Evolutionary conservation across 2,888 invertebrate genomes (phyloP), one percentile per base, ranked within the genome.

Genomic region (Apomyelois bistriatella): DNA sequence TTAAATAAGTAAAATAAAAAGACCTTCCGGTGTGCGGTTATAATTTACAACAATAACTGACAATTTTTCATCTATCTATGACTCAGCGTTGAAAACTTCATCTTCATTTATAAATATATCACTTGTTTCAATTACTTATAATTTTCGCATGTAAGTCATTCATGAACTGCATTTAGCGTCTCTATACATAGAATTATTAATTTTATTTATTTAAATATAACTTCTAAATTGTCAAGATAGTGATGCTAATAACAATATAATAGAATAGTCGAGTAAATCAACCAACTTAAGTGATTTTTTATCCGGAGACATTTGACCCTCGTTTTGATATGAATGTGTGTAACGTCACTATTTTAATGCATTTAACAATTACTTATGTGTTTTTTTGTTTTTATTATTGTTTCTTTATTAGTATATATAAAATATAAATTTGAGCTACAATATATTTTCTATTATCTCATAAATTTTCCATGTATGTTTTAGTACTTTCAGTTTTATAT

Each of bases 181-280:
- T 37, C 13, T 49, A 9, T n/a, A n/a, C n/a, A n/a, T 52, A 37
- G 48, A 37, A 38, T 53, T 48, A 43, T 35, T 22, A 22, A 22
- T 46, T 53, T 48, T 35, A 53, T 56, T 54, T 53, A 52, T 55
- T 53, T 43, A n/a, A n/a, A n/a, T n/a, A 54, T 54, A 38, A 52
- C 52, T 41, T 52, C 48, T 28, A 53, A 32, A 53, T 41, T 48
- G 13, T 56, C 58, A 41, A 67, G 70, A 73, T 65, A 66, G 52
- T 61, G 52, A 48, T 53, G 60, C n/a, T n/a, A n/a, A n/a, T n/a
- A n/a, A n/a, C n/a, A n/a, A n/a, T n/a, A 61, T 67, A 70, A 71
- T 70, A 66, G 61, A 72, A 72, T 67, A 66, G 56, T 69, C 61
- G 54, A 61, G 59, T 59, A 75, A 74, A 71, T 79, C 68, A 81